phyloP scores from a whole-genome alignment of 1,140 invertebrate genomes.

The Drosophila biarmipes region DNA sequence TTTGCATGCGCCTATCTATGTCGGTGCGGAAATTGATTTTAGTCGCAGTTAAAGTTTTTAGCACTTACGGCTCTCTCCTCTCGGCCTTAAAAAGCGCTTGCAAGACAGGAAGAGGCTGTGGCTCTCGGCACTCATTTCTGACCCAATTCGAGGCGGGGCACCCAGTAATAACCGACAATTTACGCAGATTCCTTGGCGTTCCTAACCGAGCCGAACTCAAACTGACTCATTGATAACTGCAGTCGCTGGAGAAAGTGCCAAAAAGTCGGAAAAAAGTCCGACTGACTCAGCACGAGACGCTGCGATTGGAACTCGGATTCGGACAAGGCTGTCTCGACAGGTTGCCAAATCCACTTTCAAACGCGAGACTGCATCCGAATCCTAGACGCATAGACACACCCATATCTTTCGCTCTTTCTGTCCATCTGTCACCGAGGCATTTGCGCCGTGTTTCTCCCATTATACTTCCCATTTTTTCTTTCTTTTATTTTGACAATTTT shows the following conservation, averaged over 20 bases:
- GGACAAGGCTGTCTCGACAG: slow-evolving; percentile 42
- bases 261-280: slow-evolving; percentile 9
- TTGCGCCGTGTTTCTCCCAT: slow-evolving; percentile 26
- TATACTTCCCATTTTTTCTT: slow-evolving; percentile 43
- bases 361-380: slow-evolving; percentile 7
- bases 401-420: slow-evolving; percentile 34
- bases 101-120: slow-evolving; percentile 52
- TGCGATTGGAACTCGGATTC: slow-evolving; percentile 1
- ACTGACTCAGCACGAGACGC: slow-evolving; percentile 44
- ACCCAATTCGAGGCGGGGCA: slow-evolving; percentile 47
- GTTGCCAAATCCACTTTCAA: slow-evolving; percentile 37
- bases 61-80: slow-evolving; percentile 22
- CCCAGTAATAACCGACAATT: slow-evolving; percentile 50
- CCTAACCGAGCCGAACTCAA: slow-evolving; percentile 1
- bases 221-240: slow-evolving; percentile 53
- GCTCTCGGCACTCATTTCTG: slow-evolving; percentile 35
- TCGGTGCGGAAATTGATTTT: slow-evolving; percentile 64
- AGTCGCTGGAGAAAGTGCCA: slow-evolving; percentile 48
- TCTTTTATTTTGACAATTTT: slow-evolving; percentile 58
- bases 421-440: slow-evolving; percentile 33
- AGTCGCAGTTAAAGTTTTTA: slow-evolving; percentile 35
- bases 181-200: slow-evolving; percentile 42
- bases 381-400: slow-evolving; percentile 41
- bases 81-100: background rate
- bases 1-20: slow-evolving; percentile 33